Evolutionary conservation across 2,797 vertebrate genomes (phyloP), one percentile per base, ranked within the genome.

Genomic region (Onychomys torridus): DNA sequence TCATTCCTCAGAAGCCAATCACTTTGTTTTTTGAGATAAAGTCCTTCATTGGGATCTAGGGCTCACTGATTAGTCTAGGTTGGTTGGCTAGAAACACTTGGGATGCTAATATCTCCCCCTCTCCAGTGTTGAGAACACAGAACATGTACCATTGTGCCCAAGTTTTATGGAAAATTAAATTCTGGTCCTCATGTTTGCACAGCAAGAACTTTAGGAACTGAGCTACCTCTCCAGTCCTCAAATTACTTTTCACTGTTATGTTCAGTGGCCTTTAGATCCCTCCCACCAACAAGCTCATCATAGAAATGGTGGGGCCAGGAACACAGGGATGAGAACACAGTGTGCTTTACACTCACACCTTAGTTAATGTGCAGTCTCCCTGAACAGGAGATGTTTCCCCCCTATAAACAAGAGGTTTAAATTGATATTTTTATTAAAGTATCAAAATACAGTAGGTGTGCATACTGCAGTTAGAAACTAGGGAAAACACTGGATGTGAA

Each of bases 331-430:
- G 7, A 55, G 5, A 0, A 29, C 37, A 6, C 40, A 7, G 23
- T 0, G 12, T 67, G 8, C 11, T 46, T n/a, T 57, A n/a, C 8
- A 76, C 10, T 13, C 3, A 27, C 29, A 67, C 76, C 10, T 76
- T 57, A 63, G n/a, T 65, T 65, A 67, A 93, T n/a, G 5, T 17
- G 49, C 10, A 92, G 32, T 46, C 91, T 76, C 43, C 16, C 43
- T 59, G 19, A 75, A 75, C n/a, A 21, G 52, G 13, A 16, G n/a
- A 57, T 87, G 65, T 93, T 69, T 52, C 21, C 32, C 34, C 43
- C 61, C 61, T n/a, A 32, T 49, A 90, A 92, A 81, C 46, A 75
- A 92, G 52, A 93, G 61, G 49, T 88, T 49, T 88, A 88, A 81
- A 37, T 32, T 59, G 63, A 86, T 67, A 76, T 46, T 89, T 77